Conservation (phyloP, 2,888 invertebrate genomes). For the Nomada goodeniana region DNA sequence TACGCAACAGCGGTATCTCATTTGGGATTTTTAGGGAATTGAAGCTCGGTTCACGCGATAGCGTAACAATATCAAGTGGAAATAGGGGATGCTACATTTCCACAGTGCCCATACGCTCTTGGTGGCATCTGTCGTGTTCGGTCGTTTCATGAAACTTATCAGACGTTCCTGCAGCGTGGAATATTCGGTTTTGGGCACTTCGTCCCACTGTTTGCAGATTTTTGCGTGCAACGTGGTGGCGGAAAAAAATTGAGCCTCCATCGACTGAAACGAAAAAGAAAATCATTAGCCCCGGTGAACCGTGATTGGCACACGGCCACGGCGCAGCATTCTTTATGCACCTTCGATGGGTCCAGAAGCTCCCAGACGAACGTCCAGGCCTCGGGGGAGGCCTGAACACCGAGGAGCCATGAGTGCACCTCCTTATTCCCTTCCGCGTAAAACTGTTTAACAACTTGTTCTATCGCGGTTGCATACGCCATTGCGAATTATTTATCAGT, state of each 20-base stretch:
- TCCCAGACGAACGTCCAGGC: conserved; percentile 98
- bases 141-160: conserved; percentile 90
- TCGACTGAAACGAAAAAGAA: conserved; percentile 78
- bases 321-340: conserved; percentile 79
- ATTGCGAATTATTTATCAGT: conserved; percentile 62
- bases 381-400: conserved; percentile 93
- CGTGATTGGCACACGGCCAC: background rate
- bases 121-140: too few species aligned
- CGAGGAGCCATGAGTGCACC: conserved; percentile 94
- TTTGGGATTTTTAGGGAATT: too few species aligned
- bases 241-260: conserved; percentile 97
- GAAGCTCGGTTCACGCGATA: too few species aligned
- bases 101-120: too few species aligned
- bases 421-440: conserved; percentile 89
- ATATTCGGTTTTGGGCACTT: conserved; percentile 93
- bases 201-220: conserved; percentile 94
- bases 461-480: conserved; percentile 83
- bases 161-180: conserved; percentile 91
- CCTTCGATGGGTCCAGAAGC: conserved; percentile 92
- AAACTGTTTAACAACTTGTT: conserved; percentile 85
- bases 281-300: background rate
- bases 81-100: too few species aligned
- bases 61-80: too few species aligned
- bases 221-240: conserved; percentile 96
- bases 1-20: too few species aligned